These are phyloP conservation scores for Apamea sordens DNA, from an alignment of 2,888 invertebrate genomes.

Conservation along the genomic window DNA sequence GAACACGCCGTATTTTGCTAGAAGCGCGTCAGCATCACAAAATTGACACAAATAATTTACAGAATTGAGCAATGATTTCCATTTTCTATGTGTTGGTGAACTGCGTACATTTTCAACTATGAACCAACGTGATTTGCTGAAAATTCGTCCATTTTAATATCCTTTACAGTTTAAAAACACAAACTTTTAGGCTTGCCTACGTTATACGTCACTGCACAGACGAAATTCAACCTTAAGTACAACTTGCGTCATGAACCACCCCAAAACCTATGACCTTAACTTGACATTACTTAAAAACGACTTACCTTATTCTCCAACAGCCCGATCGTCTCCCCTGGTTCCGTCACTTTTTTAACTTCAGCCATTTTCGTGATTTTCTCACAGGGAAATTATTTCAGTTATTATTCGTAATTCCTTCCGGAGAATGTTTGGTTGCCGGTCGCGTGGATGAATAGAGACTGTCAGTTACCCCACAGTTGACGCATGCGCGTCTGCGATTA, in stretches of 20 bases:
- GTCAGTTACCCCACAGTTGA: conserved; percentile 72
- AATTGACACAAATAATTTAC: conserved; percentile 29
- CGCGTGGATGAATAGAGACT: conserved; percentile 66
- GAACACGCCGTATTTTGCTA: conserved; percentile 20
- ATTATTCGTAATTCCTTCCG: conserved; percentile 56
- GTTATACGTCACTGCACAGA: conserved; percentile 11
- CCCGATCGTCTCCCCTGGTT: conserved; percentile 82
- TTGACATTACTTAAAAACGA: conserved; percentile 78
- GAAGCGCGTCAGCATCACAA: conserved; percentile 15
- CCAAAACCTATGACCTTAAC: conserved; percentile 80
- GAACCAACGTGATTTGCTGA: neutral
- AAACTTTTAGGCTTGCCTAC: conserved; percentile 12
- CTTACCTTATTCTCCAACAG: conserved; percentile 86
- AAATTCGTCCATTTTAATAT: neutral
- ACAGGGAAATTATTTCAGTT: conserved; percentile 49
- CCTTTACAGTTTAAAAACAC: conserved; percentile 2
- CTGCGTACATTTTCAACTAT: neutral
- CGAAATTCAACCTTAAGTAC: conserved; percentile 58
- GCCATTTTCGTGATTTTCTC: conserved; percentile 74
- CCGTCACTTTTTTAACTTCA: conserved; percentile 71
- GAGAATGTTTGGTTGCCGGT: conserved; percentile 62
- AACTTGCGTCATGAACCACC: conserved; percentile 64
- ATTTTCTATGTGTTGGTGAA: neutral
- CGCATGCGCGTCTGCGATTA: conserved; percentile 76
- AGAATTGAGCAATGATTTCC: conserved; percentile 5